Evolutionary conservation across 2,113 vertebrate species (phyloP), one percentile per base, ranked within the genome.

Genomic region (Promerops cafer): DNA sequence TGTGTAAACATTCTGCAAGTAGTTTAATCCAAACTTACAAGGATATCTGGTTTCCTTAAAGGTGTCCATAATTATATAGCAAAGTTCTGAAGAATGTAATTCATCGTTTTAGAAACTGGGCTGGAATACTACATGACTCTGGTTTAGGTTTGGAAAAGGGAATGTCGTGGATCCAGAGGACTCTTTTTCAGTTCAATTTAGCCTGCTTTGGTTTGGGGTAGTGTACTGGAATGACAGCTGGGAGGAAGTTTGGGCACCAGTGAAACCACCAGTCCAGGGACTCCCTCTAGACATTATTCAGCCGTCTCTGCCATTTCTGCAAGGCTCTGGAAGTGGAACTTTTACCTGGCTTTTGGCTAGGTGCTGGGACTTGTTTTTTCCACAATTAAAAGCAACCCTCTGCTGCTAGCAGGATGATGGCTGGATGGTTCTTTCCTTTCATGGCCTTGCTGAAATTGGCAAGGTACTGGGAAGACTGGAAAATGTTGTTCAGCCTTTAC

Each of bases 11-110:
- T 47, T 63, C 78, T 90, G 31, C n/a, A 81, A 81, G 83, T 21
- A 87, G 37, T 71, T 92, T 65, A 88, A 83, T 75, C 64, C 71
- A 83, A 81, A 75, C 9, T 68, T 92, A 56, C 71, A 90, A 60
- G 79, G 63, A 63, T 80, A 83, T 94, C 88, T 96, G 28, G 54
- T 93, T 91, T 83, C 95, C 79, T 59, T 70, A 66, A 90, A 90
- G 63, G 68, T 83, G 47, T 83, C 54, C 28, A 7, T 86, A 93
- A 88, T 88, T 86, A 94, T 6, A 52, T 4, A 37, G 66, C 42
- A 91, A 88, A 81, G 66, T n/a, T 85, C 63, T 93, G 82, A 85
- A 89, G 57, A 85, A 83, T 24, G 28, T 66, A 78, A 89, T 90
- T 47, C 66, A 75, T 86, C 42, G 64, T 94, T 83, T 92, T 78